Evolutionary conservation across 2,888 invertebrate species (phyloP).

Genomic region (Spilarctia lutea): DNA sequence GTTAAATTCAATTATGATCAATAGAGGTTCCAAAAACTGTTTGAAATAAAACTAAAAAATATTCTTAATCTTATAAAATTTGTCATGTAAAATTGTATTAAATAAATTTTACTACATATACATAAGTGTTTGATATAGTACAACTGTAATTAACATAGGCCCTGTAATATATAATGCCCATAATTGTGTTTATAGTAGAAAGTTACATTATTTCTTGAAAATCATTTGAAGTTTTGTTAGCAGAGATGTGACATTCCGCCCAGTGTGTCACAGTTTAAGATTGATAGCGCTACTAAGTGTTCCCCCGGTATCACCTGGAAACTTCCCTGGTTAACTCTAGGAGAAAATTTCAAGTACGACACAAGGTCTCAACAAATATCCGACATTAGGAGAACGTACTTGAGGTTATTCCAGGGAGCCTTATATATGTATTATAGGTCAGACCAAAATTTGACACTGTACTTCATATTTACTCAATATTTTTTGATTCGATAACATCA

Average conservation of each 20-base stretch:
- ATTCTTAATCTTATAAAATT: no score
- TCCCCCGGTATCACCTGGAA: conserved; percentile 63
- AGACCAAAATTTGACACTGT: background rate
- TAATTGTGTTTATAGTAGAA: background rate
- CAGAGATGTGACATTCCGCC: background rate
- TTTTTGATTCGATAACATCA: no score
- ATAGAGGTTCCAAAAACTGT: no score
- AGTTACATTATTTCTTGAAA: background rate
- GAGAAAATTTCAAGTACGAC: conserved; percentile 51
- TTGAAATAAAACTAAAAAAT: no score
- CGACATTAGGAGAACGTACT: conserved; percentile 10
- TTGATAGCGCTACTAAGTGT: conserved; percentile 67
- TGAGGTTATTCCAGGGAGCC: background rate
- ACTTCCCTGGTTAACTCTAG: conserved; percentile 55
- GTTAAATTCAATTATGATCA: no score
- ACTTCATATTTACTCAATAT: no score
- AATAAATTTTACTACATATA: no score
- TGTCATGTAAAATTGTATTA: no score
- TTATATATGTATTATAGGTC: background rate
- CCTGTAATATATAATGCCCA: no score
- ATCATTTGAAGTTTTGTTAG: conserved; percentile 5
- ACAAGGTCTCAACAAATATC: conserved; percentile 27
- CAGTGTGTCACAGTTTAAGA: conserved; percentile 61
- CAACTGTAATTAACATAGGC: no score
- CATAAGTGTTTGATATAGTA: no score